Evolutionary conservation across 2,797 vertebrate genomes (phyloP).

Genomic region (Tenualosa ilisha): DNA sequence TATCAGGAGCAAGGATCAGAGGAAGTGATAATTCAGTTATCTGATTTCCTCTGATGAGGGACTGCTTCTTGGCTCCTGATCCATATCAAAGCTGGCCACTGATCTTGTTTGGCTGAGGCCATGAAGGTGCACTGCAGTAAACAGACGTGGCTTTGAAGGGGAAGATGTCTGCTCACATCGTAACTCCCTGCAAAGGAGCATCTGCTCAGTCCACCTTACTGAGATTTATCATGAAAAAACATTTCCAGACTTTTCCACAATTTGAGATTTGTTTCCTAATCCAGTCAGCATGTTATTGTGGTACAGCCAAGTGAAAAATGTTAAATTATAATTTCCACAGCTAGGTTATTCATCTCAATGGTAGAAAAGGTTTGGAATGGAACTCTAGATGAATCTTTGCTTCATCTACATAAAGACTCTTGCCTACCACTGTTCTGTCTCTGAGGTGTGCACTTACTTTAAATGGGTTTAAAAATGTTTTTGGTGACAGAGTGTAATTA

Average conservation of each 20-base stretch:
- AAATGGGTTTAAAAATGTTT: conserved; percentile 35
- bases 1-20: conserved; percentile 71
- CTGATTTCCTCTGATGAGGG: conserved; percentile 71
- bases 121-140: conserved; percentile 49
- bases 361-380: not conserved
- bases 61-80: conserved; percentile 62
- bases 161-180: conserved; percentile 32
- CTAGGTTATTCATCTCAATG: not conserved
- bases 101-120: conserved; percentile 45
- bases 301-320: too few relatives aligned
- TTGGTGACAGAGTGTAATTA: conserved; percentile 55
- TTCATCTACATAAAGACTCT: conserved; percentile 10
- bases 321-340: not conserved
- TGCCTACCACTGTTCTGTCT: conserved; percentile 28
- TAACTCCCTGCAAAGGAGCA: conserved; percentile 4
- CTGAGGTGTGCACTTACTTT: conserved; percentile 24
- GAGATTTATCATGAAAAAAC: not conserved
- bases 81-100: conserved; percentile 64
- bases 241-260: not conserved
- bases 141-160: conserved; percentile 41
- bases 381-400: not conserved
- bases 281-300: not conserved
- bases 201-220: not conserved
- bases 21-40: conserved; percentile 74
- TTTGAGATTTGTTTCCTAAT: not conserved